Evolutionary conservation across 2,888 invertebrate genomes (phyloP).

Genomic region (Orgyia antiqua): DNA sequence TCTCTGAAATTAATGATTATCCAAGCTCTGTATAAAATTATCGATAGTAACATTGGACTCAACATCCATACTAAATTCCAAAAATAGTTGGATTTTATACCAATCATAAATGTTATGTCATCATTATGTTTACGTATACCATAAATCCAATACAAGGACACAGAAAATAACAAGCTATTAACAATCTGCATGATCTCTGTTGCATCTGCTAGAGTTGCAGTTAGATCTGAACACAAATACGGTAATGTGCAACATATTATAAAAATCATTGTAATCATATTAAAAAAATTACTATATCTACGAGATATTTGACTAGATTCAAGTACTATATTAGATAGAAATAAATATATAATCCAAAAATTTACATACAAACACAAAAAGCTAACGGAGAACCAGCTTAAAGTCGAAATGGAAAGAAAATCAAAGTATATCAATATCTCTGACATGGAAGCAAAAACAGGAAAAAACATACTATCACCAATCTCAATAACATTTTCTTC

Average conservation of each 20-base stretch:
- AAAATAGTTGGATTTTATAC: slow-evolving; percentile 57
- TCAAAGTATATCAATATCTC: slow-evolving; percentile 59
- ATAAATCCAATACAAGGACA: slow-evolving; percentile 62
- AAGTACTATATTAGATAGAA: slow-evolving; percentile 39
- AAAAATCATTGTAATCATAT: slow-evolving; percentile 28
- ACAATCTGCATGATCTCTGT: slow-evolving; percentile 48
- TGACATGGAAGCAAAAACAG: slow-evolving; percentile 45
- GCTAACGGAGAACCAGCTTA: slow-evolving; percentile 52
- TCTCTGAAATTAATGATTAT: slow-evolving; percentile 20
- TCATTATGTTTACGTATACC: slow-evolving; percentile 54
- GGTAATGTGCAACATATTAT: slow-evolving; percentile 44
- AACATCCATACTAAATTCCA: slow-evolving; percentile 55
- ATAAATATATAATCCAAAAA: slow-evolving; percentile 49
- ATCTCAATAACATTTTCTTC: slow-evolving; percentile 56
- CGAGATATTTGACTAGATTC: slow-evolving; percentile 20
- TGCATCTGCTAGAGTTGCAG: slow-evolving; percentile 41
- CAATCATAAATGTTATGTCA: slow-evolving; percentile 69
- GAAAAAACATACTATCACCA: slow-evolving; percentile 41
- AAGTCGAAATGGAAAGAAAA: slow-evolving; percentile 45
- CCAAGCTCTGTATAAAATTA: slow-evolving; percentile 35
- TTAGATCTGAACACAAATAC: slow-evolving; percentile 56
- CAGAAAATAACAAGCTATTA: slow-evolving; percentile 48
- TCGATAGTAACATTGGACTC: slow-evolving; percentile 43
- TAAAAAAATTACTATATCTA: slow-evolving; percentile 32
- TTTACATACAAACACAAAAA: slow-evolving; percentile 47